phyloP scores from a whole-genome alignment of 2,888 invertebrate species.

The Callosobruchus maculatus region DNA sequence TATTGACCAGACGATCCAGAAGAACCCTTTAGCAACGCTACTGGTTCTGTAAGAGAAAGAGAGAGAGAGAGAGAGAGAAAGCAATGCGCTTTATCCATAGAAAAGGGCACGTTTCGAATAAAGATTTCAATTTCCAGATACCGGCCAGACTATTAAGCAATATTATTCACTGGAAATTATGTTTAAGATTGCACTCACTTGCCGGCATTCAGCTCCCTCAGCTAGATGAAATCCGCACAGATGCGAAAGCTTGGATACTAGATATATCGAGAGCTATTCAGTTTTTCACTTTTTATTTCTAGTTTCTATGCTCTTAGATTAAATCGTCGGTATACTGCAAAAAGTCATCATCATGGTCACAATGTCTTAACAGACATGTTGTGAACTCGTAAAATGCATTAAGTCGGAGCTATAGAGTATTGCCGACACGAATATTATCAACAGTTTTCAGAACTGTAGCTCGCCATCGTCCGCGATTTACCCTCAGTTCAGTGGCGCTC shows the following conservation, averaged over 20 bases:
- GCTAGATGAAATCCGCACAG: background rate
- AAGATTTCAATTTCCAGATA: conserved; percentile 45
- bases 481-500: no score
- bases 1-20: background rate
- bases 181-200: conserved; percentile 1
- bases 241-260: background rate
- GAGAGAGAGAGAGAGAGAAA: background rate
- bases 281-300: background rate
- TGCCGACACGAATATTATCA: no score
- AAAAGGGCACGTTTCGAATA: conserved; percentile 27
- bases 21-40: background rate
- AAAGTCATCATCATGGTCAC: no score
- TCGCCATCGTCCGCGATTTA: no score
- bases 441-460: no score
- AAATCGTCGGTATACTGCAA: no score
- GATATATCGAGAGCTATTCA: background rate
- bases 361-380: no score
- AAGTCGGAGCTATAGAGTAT: no score
- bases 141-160: conserved; percentile 17
- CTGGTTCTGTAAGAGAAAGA: no score
- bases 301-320: background rate
- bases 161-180: conserved; percentile 19
- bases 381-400: no score
- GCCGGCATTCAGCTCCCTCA: background rate
- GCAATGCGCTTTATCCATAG: conserved; percentile 20